Evolutionary conservation across 2,113 vertebrate genomes (phyloP).

Genomic region (Lepisosteus osseus): DNA sequence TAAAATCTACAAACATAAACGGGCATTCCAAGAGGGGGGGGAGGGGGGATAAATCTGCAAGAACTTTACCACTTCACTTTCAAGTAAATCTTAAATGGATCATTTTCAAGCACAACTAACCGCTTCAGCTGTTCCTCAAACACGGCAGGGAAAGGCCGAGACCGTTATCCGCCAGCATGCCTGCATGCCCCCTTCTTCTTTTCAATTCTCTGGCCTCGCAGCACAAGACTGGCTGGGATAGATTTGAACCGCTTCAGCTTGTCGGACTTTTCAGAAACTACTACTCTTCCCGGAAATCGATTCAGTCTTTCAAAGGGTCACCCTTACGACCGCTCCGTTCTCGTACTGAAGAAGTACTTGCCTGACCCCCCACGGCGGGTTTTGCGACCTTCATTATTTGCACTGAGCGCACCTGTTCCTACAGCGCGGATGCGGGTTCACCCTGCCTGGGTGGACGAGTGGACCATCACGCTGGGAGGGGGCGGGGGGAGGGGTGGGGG

Average conservation of each 20-base stretch:
- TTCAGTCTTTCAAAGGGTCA: too few species aligned
- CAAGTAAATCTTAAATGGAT: slow-evolving; percentile 12
- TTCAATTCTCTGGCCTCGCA: slow-evolving; percentile 1
- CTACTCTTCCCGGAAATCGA: too few species aligned
- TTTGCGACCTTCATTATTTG: not conserved
- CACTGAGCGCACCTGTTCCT: slow-evolving; percentile 10
- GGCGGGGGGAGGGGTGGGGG: not conserved
- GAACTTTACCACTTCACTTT: slow-evolving; percentile 8
- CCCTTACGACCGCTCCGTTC: too few species aligned
- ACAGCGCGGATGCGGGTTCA: not conserved
- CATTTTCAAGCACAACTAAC: not conserved
- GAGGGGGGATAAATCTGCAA: not conserved
- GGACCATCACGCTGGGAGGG: not conserved
- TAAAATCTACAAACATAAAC: slow-evolving; percentile 15
- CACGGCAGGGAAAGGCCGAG: slow-evolving; percentile 2
- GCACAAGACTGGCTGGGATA: too few species aligned
- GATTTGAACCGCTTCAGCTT: too few species aligned
- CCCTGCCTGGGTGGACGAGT: not conserved
- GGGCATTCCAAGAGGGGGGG: not conserved
- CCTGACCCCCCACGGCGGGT: not conserved
- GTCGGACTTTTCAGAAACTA: too few species aligned
- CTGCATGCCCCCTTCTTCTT: not conserved
- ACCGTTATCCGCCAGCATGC: not conserved
- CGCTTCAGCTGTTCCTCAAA: not conserved
- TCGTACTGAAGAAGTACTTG: too few species aligned